phyloP scores from a whole-genome alignment of 2,888 invertebrate genomes.

The Eristalinus sepulchralis region DNA sequence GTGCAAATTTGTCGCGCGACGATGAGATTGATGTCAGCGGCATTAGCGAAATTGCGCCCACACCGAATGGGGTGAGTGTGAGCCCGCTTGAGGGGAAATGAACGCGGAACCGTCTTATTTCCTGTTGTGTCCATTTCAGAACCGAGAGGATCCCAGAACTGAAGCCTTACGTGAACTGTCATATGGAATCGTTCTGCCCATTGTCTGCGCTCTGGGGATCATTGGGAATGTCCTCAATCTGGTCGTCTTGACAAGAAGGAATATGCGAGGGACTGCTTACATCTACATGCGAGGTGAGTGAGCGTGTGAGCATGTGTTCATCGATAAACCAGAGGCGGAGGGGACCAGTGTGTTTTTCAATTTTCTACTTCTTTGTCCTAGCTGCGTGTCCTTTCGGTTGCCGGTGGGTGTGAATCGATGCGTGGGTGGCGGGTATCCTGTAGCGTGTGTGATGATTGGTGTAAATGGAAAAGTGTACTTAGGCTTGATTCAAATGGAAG shows the following conservation, averaged over 20 bases:
- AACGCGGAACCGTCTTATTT: slow-evolving; percentile 35
- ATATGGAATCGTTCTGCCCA: slow-evolving; percentile 86
- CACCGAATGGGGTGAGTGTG: slow-evolving; percentile 71
- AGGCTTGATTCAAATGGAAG: neutral
- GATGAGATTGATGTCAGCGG: slow-evolving; percentile 73
- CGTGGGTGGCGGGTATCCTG: neutral
- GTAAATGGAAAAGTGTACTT: slow-evolving; percentile 17
- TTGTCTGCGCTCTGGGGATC: slow-evolving; percentile 87
- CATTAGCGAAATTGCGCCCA: slow-evolving; percentile 49
- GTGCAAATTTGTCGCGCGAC: slow-evolving; percentile 76
- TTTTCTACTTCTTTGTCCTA: slow-evolving; percentile 2
- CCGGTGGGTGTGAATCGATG: neutral
- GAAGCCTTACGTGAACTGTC: slow-evolving; percentile 83
- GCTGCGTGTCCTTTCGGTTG: neutral
- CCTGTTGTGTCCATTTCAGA: slow-evolving; percentile 71
- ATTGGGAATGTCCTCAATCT: slow-evolving; percentile 90
- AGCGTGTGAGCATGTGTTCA: neutral
- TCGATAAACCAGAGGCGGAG: neutral
- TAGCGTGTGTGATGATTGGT: neutral
- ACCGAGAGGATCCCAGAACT: slow-evolving; percentile 83
- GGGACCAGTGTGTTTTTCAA: slow-evolving; percentile 10
- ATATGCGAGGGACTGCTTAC: slow-evolving; percentile 90
- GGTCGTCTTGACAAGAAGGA: slow-evolving; percentile 88
- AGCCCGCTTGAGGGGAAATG: slow-evolving; percentile 48
- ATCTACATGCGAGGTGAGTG: slow-evolving; percentile 88